These are phyloP conservation scores for Thoracochromis brauschi DNA, from an alignment of 2,113 vertebrate genomes.

Conservation along the genomic window DNA sequence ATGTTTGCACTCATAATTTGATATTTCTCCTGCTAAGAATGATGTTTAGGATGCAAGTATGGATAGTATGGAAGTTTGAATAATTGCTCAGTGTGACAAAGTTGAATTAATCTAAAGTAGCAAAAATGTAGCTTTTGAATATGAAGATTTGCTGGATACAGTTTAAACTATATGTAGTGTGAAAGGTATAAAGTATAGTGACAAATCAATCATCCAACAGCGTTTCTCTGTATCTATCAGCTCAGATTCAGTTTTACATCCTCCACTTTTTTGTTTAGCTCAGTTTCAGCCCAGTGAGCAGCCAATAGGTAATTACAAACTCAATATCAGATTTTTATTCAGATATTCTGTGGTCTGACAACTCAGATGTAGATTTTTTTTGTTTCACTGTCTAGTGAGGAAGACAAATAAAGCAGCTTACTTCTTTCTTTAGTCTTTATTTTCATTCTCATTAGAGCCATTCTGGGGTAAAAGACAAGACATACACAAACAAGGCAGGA, in stretches of 20 bases:
- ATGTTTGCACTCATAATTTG: not conserved
- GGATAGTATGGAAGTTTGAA: not conserved
- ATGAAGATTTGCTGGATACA: not conserved
- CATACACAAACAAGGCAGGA: not conserved
- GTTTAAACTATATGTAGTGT: not conserved
- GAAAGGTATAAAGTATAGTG: not conserved
- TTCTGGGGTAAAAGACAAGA: not conserved
- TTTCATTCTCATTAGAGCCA: not conserved
- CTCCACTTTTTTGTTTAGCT: not conserved
- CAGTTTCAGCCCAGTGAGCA: not conserved
- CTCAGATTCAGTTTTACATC: not conserved
- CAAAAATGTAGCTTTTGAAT: not conserved
- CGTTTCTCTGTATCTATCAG: not conserved
- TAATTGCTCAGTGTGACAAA: not conserved
- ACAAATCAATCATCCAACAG: not conserved
- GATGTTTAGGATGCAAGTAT: not conserved
- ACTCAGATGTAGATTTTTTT: not conserved
- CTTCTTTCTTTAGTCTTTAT: not conserved
- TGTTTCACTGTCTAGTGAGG: not conserved
- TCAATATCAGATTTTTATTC: not conserved
- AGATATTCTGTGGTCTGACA: not conserved
- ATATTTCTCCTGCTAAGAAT: not conserved
- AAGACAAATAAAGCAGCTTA: not conserved
- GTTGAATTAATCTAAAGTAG: not conserved
- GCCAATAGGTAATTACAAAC: not conserved